Base-by-base conservation (phyloP, 2,888 invertebrate genomes). In the Diachrysia chrysitis region DNA sequence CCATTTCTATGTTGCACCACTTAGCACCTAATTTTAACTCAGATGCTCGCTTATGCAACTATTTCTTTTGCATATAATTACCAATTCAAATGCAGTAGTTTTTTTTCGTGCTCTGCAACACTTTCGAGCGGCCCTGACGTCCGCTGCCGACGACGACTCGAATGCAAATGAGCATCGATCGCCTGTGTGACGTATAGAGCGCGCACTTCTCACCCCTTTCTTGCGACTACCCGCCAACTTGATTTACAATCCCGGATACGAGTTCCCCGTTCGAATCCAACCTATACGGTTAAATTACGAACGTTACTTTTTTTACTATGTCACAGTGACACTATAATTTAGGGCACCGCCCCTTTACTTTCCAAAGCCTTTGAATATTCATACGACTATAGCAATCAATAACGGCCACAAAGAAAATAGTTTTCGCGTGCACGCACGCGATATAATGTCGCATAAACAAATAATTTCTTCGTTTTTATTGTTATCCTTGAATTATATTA, bases 141-240 rank as follows among this genome's bases (percentile, higher is more conserved):
- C 93, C 94, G 90, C 85, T 84, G 84, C 85, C 85, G 90, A 79
- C 90, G 93, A 87, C 93, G 90, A 87, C 89, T 87, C 86, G 79
- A 89, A 95, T 95, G 95, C 93, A 95, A 95, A 95, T 95, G 91
- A 95, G 93, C 87, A 94, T 94, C 93, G 95, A 95, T 91, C 93
- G 90, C 81, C 83, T 82, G 84, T 79, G 88, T 93, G 93, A 94
- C 95, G 93, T 93, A 92, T 89, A 89, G 90, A 89, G 90, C 90
- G 92, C 91, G 87, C 93, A 90, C 87, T 91, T 93, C 93, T 93
- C 94, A 92, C 95, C 95, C 94, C 94, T 93, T 94, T 94, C 93
- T 93, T 91, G 88, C 92, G 87, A 92, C 95, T 94, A 95, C 94
- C 94, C 93, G 90, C 89, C 89, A 87, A 92, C 92, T 92, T 92